phyloP scores from a whole-genome alignment of 2,888 invertebrate species.

The Bedellia somnulentella region DNA sequence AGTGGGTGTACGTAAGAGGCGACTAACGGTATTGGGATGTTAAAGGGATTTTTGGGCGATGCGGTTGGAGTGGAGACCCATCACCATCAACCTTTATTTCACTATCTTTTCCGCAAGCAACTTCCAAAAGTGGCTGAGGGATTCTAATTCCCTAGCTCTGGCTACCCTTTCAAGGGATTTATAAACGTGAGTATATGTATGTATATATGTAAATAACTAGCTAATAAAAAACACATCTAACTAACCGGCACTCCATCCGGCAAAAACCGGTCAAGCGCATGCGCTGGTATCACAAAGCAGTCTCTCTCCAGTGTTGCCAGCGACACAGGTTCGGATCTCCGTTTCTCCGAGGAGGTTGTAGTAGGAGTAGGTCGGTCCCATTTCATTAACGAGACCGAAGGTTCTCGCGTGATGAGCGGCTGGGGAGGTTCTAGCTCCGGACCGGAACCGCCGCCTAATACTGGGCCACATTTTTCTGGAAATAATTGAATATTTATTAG shows the following conservation, averaged over 20 bases:
- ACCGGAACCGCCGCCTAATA: constrained; percentile 62
- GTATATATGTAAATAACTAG: too few species aligned
- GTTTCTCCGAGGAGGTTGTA: constrained; percentile 24
- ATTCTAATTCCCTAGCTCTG: too few species aligned
- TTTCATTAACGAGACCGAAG: constrained; percentile 63
- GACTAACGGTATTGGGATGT: too few species aligned
- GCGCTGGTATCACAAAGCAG: constrained; percentile 91
- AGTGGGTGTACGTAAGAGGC: too few species aligned
- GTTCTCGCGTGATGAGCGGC: constrained; percentile 69
- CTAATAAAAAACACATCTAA: constrained; percentile 5
- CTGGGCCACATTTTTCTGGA: constrained; percentile 75
- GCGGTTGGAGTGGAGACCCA: too few species aligned
- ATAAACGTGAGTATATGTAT: too few species aligned
- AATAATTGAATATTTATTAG: constrained; percentile 12
- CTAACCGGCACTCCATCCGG: constrained; percentile 86
- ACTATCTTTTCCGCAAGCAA: too few species aligned
- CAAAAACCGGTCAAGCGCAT: constrained; percentile 83
- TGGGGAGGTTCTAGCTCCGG: constrained; percentile 71
- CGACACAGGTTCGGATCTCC: constrained; percentile 70
- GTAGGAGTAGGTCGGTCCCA: constrained; percentile 47
- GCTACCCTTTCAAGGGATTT: too few species aligned
- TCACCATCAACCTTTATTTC: too few species aligned
- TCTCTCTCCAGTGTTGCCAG: constrained; percentile 83
- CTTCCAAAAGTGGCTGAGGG: too few species aligned
- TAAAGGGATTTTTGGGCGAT: too few species aligned